Evolutionary conservation across 2,113 vertebrate genomes (phyloP).

Genomic region (Prionailurus bengalensis): DNA sequence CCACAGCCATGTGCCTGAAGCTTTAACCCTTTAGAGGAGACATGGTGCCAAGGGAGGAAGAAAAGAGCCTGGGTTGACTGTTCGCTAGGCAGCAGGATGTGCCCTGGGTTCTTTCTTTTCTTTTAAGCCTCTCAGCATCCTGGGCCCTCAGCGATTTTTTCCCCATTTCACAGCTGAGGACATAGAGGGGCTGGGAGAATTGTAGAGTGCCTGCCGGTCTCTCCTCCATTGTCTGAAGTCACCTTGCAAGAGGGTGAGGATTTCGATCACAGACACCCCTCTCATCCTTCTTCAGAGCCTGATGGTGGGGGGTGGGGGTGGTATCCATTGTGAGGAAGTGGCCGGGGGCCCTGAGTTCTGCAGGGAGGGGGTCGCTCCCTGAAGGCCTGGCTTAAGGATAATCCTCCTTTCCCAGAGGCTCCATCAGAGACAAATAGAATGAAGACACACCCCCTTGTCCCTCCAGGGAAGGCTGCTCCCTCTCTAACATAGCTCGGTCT

Average conservation of each 20-base stretch:
- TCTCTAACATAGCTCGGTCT: background rate
- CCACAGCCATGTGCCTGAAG: background rate
- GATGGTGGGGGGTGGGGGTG: too few relatives aligned
- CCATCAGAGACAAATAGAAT: background rate
- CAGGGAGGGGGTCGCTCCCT: background rate
- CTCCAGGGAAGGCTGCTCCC: background rate
- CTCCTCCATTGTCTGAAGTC: fast-evolving
- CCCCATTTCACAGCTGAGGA: background rate
- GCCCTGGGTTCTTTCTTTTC: background rate
- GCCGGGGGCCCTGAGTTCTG: background rate
- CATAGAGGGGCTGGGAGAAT: background rate
- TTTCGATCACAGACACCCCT: background rate
- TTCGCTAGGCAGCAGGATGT: background rate
- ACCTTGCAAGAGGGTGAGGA: background rate
- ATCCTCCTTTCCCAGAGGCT: background rate
- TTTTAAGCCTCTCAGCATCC: background rate
- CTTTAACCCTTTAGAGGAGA: background rate
- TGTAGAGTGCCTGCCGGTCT: background rate
- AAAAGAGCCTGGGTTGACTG: background rate
- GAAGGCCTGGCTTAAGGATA: background rate
- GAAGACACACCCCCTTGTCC: too few relatives aligned
- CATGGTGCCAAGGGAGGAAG: background rate
- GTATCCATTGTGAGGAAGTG: background rate
- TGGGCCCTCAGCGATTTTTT: background rate
- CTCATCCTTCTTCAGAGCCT: background rate